phyloP scores from a whole-genome alignment of 1,140 invertebrate genomes.

The Zaprionus camerounensis region DNA sequence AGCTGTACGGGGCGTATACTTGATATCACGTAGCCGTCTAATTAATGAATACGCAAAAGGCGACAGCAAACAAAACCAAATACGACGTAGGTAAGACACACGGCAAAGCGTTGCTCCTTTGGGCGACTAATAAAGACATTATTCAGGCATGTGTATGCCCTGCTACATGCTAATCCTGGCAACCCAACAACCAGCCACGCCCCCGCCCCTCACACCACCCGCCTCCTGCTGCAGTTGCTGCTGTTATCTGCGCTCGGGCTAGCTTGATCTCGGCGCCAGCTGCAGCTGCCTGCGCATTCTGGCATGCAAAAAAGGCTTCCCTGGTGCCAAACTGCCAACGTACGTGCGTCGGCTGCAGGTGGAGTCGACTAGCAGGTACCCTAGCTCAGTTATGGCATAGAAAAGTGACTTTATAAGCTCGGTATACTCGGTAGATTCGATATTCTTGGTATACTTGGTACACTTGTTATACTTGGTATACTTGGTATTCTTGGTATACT shows the following conservation, averaged over 20 bases:
- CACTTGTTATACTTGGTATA: too few relatives aligned
- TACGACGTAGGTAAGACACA: neutral
- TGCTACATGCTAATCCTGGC: conserved; percentile 65
- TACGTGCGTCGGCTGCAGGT: neutral
- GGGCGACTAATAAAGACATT: conserved; percentile 72
- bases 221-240: neutral
- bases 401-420: neutral
- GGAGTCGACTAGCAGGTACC: conserved; percentile 4
- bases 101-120: conserved; percentile 22
- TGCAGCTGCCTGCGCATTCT: conserved; percentile 66
- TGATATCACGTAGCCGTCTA: conserved; percentile 70
- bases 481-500: too few relatives aligned
- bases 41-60: conserved; percentile 68
- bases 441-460: too few relatives aligned
- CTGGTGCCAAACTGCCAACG: conserved; percentile 64
- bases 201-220: neutral
- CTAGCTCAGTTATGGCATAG: too few relatives aligned
- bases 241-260: conserved; percentile 26
- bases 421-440: too few relatives aligned
- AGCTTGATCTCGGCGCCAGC: conserved; percentile 57
- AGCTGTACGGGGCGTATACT: conserved; percentile 47
- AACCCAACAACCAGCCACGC: conserved; percentile 29
- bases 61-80: conserved; percentile 20
- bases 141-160: conserved; percentile 57
- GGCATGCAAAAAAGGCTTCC: conserved; percentile 68